These are phyloP conservation scores for Cremastobaeus sp. DNA, from an alignment of 2,888 invertebrate species.

Conservation along the genomic window DNA sequence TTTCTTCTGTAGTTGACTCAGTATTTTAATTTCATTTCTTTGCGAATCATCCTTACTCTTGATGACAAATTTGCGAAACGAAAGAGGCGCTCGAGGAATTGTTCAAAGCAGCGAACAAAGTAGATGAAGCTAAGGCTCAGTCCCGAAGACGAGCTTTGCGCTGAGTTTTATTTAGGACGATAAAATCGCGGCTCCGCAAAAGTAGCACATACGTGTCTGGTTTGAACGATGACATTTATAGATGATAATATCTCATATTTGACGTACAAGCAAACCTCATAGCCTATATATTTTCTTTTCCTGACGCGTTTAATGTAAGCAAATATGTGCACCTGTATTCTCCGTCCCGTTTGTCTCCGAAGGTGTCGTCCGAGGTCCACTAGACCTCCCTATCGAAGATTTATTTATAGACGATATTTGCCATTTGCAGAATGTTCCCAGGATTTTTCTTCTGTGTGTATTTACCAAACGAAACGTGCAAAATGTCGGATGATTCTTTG, in stretches of 20 bases:
- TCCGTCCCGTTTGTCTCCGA: conserved; percentile 8
- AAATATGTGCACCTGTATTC: conserved; percentile 17
- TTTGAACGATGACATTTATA: conserved; percentile 41
- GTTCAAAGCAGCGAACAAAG: conserved; percentile 29
- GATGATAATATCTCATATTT: conserved; percentile 53
- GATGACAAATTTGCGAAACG: conserved; percentile 18
- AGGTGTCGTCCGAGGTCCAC: conserved; percentile 32
- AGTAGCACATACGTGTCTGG: conserved; percentile 41
- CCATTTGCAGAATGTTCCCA: conserved; percentile 35
- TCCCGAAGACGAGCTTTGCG: conserved; percentile 20
- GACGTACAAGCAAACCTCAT: conserved; percentile 32
- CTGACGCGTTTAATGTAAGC: conserved; percentile 16
- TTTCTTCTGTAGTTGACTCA: conserved; percentile 4
- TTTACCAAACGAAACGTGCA: conserved; percentile 52
- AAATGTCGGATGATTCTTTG: conserved; percentile 44
- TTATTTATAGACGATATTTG: conserved; percentile 59
- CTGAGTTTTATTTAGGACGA: conserved; percentile 30
- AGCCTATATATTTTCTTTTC: conserved; percentile 16
- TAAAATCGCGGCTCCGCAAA: conserved; percentile 39
- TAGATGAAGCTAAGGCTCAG: conserved; percentile 20
- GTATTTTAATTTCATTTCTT: conserved; percentile 17
- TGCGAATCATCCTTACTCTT: not conserved
- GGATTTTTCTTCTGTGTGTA: conserved; percentile 46
- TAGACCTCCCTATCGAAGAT: conserved; percentile 23
- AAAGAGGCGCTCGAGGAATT: conserved; percentile 5